Evolutionary conservation across 53 echinoderm and acorn worm species (phyloP).

Genomic region (Temnopleurus reevesii): DNA sequence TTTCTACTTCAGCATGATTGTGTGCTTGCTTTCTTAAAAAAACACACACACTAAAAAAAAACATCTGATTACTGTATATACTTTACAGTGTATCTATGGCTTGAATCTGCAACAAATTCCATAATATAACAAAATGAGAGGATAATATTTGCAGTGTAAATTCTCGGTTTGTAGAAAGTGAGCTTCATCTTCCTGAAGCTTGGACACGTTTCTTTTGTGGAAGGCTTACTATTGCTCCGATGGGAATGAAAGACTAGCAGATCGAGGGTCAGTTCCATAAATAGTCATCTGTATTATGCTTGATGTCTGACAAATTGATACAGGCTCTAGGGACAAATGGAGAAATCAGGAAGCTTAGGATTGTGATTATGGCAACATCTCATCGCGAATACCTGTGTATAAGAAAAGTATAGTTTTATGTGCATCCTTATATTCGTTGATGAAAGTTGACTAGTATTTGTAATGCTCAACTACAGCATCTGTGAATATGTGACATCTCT

Average conservation of each 20-base stretch:
- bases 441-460: not conserved
- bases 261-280: not conserved
- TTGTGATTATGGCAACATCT: too few relatives aligned
- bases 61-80: too few relatives aligned
- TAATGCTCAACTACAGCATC: too few relatives aligned
- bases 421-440: not conserved
- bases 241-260: not conserved
- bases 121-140: not conserved
- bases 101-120: too few relatives aligned
- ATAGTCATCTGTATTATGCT: not conserved
- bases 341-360: not conserved
- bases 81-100: too few relatives aligned
- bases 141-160: not conserved
- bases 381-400: too few relatives aligned
- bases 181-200: not conserved
- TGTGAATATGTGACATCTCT: too few relatives aligned
- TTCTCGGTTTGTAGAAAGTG: not conserved
- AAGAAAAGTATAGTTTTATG: not conserved
- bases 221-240: not conserved
- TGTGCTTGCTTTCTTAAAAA: too few relatives aligned
- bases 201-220: not conserved
- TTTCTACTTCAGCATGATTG: too few relatives aligned
- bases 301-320: conserved; percentile 34
- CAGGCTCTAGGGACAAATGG: not conserved
- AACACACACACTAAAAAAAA: not conserved